phyloP scores from a whole-genome alignment of 2,797 vertebrate species.

The Coendou prehensilis region DNA sequence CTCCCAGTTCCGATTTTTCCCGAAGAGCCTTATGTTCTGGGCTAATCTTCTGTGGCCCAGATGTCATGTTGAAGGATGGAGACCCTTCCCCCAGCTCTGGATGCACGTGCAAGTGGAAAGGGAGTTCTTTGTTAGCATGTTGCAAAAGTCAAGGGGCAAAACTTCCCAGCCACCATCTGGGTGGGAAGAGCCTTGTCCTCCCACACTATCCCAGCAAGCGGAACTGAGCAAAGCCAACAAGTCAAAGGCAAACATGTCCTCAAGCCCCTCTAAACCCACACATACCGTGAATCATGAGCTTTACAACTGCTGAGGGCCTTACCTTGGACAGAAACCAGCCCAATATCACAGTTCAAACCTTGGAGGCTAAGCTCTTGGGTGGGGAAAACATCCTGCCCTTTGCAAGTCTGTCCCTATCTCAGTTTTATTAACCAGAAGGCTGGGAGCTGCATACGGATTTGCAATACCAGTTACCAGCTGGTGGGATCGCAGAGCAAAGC shows the following conservation, averaged over 20 bases:
- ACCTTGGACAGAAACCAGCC: slow-evolving; percentile 71
- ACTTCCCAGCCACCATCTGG: background rate
- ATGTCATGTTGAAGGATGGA: background rate
- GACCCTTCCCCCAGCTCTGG: rapidly evolving
- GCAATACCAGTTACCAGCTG: slow-evolving; percentile 81
- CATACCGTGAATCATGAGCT: slow-evolving; percentile 47
- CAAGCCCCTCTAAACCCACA: background rate
- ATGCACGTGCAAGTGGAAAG: rapidly evolving
- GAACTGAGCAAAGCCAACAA: background rate
- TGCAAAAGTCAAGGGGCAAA: slow-evolving; percentile 64
- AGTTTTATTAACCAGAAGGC: slow-evolving; percentile 85
- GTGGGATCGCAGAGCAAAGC: slow-evolving; percentile 85
- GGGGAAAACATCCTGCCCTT: slow-evolving; percentile 73
- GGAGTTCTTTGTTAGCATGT: background rate
- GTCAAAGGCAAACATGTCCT: slow-evolving; percentile 18
- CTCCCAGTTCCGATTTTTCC: background rate
- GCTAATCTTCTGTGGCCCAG: background rate
- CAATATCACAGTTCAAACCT: slow-evolving; percentile 57
- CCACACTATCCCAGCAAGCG: background rate
- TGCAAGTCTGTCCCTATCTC: slow-evolving; percentile 71
- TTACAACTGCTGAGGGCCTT: background rate
- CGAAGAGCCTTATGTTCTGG: background rate
- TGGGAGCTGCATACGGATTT: slow-evolving; percentile 73
- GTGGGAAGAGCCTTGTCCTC: background rate
- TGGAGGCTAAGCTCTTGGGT: slow-evolving; percentile 70